Conservation (phyloP, 2,797 vertebrate genomes). For the Apogon talboti region DNA sequence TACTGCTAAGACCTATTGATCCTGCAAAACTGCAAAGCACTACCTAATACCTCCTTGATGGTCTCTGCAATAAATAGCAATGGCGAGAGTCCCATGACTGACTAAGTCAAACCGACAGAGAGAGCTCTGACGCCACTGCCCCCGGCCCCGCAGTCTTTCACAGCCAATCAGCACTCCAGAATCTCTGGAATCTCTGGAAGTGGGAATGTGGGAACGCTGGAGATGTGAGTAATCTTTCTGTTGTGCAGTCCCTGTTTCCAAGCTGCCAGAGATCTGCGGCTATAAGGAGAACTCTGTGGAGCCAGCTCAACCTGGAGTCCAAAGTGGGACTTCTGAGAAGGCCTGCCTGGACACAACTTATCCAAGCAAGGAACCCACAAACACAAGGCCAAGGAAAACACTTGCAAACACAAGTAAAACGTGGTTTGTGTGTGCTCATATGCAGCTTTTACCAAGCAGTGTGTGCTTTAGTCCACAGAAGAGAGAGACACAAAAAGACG, state of each 20-base stretch:
- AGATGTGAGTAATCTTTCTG: constrained; percentile 67
- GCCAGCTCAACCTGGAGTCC: constrained; percentile 66
- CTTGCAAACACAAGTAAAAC: constrained; percentile 4
- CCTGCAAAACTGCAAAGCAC: constrained; percentile 69
- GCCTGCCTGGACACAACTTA: constrained; percentile 30
- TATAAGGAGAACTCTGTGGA: constrained; percentile 63
- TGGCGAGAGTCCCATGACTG: constrained; percentile 85
- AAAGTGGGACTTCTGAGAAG: constrained; percentile 63
- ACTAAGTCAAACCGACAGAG: constrained; percentile 47
- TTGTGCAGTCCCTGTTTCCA: constrained; percentile 59
- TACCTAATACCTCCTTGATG: constrained; percentile 84
- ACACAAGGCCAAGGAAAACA: constrained; percentile 39
- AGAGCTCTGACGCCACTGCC: constrained; percentile 39
- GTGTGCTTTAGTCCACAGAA: not conserved
- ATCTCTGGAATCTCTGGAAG: constrained; percentile 73
- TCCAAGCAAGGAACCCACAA: constrained; percentile 24
- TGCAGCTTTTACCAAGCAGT: not conserved
- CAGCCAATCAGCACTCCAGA: constrained; percentile 55
- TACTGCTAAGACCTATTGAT: constrained; percentile 15
- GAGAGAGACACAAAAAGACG: not conserved
- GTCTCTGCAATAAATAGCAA: constrained; percentile 87
- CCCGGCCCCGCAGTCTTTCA: constrained; percentile 39
- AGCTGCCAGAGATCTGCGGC: constrained; percentile 56
- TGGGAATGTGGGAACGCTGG: constrained; percentile 65
- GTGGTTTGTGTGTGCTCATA: not conserved